Conservation (phyloP, 2,113 vertebrate genomes). For the Paradoxurus hermaphroditus region DNA sequence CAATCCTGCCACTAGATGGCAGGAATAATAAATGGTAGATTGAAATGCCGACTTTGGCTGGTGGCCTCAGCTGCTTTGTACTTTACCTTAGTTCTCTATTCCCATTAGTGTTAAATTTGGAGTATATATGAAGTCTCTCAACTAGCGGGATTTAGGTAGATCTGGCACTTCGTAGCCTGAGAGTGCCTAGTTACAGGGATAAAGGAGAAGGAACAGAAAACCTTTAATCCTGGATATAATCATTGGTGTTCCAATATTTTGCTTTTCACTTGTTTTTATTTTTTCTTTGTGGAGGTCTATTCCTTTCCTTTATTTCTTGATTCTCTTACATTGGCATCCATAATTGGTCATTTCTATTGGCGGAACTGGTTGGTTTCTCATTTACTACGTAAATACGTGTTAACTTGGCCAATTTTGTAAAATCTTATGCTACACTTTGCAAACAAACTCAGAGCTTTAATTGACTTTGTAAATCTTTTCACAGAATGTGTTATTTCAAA, state of each 20-base stretch:
- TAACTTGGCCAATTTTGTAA: conserved; percentile 14
- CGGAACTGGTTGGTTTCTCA: background rate
- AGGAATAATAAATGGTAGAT: conserved; percentile 36
- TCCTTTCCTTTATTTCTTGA: background rate
- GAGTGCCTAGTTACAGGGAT: background rate
- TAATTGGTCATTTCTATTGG: background rate
- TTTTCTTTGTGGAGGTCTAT: background rate
- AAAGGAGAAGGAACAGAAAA: conserved; percentile 3
- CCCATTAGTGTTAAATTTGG: background rate
- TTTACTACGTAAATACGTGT: background rate
- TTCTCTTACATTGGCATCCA: background rate
- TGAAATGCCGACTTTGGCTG: background rate
- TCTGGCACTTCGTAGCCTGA: background rate
- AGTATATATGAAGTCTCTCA: background rate
- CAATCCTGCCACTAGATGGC: conserved; percentile 57
- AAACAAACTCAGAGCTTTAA: background rate
- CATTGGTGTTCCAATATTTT: background rate
- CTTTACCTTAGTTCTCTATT: background rate
- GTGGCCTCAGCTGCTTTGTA: background rate
- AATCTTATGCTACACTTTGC: background rate
- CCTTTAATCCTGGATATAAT: background rate
- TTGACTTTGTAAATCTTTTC: background rate
- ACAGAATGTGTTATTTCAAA: background rate
- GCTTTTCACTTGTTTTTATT: background rate
- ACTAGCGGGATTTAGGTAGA: background rate